These are phyloP conservation scores for Melipona beecheii DNA, from an alignment of 2,888 invertebrate genomes.

Conservation along the genomic window DNA sequence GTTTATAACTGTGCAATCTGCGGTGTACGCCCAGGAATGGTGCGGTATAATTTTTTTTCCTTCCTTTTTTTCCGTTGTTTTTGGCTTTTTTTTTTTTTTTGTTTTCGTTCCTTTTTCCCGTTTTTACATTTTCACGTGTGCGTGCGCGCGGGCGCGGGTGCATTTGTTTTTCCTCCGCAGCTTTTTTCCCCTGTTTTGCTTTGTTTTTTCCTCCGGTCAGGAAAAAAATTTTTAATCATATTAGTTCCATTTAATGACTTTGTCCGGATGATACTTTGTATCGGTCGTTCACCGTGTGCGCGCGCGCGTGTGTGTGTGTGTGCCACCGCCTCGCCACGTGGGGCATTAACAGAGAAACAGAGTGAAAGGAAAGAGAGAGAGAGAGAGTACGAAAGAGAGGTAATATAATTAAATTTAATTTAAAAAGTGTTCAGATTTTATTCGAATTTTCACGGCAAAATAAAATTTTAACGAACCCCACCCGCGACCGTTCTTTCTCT, in stretches of 20 bases:
- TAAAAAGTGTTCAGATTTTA: conserved; percentile 46
- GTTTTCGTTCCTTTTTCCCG: background rate
- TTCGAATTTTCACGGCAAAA: conserved; percentile 31
- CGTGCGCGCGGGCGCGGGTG: background rate
- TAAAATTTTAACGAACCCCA: conserved; percentile 55
- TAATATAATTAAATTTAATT: conserved; percentile 63
- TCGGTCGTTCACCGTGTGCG: conserved; percentile 25
- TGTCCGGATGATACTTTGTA: conserved; percentile 58
- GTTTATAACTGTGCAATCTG: conserved; percentile 62
- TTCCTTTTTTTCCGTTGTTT: background rate
- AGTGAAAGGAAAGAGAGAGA: background rate
- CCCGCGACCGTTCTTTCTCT: background rate
- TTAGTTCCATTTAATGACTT: conserved; percentile 64
- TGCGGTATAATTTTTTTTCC: background rate
- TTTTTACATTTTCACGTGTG: background rate
- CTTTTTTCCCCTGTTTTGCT: background rate
- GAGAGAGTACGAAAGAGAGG: conserved; percentile 6
- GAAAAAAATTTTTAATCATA: conserved; percentile 60
- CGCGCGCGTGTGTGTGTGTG: too few relatives aligned
- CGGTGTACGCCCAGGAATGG: conserved; percentile 15
- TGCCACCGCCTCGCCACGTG: conserved; percentile 8
- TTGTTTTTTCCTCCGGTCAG: background rate
- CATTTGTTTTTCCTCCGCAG: background rate
- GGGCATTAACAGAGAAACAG: conserved; percentile 43
- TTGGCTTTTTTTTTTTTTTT: background rate